Conservation (phyloP, 2,888 invertebrate species). For the Lissonota sp. region DNA sequence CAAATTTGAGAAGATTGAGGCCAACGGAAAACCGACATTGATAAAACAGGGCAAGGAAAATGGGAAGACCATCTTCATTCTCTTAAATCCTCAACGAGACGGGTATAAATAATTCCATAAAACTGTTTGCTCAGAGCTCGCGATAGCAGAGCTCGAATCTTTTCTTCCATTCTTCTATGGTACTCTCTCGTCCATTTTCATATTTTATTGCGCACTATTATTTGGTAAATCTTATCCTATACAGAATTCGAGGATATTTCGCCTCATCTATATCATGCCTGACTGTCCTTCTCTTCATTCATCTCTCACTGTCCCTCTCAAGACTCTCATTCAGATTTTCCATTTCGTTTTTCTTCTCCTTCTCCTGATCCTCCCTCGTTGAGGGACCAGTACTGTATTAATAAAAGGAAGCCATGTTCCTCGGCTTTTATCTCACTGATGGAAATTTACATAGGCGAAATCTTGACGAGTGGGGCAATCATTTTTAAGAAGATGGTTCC, state of each 20-base stretch:
- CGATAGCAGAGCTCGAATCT: slow-evolving; percentile 9
- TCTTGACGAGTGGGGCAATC: too few relatives aligned
- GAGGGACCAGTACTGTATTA: slow-evolving; percentile 20
- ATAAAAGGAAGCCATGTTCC: too few relatives aligned
- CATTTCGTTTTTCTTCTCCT: slow-evolving; percentile 9
- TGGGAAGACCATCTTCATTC: too few relatives aligned
- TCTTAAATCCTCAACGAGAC: slow-evolving; percentile 51
- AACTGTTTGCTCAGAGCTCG: slow-evolving; percentile 1
- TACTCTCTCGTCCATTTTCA: neutral
- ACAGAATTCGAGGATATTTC: too few relatives aligned
- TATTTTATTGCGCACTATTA: slow-evolving; percentile 49
- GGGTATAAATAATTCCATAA: slow-evolving; percentile 48
- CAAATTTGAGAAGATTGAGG: too few relatives aligned
- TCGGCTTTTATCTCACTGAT: slow-evolving; percentile 7
- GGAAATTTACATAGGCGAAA: too few relatives aligned
- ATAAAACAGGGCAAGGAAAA: too few relatives aligned
- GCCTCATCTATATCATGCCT: slow-evolving; percentile 16
- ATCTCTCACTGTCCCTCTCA: slow-evolving; percentile 13
- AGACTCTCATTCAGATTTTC: slow-evolving; percentile 24
- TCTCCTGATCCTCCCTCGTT: slow-evolving; percentile 22
- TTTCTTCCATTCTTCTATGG: slow-evolving; percentile 15
- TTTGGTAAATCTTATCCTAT: slow-evolving; percentile 51
- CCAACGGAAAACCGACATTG: too few relatives aligned
- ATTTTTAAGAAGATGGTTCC: too few relatives aligned
- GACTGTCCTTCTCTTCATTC: slow-evolving; percentile 25